phyloP scores from a whole-genome alignment of 2,113 vertebrate genomes.

The Hoplias malabaricus region DNA sequence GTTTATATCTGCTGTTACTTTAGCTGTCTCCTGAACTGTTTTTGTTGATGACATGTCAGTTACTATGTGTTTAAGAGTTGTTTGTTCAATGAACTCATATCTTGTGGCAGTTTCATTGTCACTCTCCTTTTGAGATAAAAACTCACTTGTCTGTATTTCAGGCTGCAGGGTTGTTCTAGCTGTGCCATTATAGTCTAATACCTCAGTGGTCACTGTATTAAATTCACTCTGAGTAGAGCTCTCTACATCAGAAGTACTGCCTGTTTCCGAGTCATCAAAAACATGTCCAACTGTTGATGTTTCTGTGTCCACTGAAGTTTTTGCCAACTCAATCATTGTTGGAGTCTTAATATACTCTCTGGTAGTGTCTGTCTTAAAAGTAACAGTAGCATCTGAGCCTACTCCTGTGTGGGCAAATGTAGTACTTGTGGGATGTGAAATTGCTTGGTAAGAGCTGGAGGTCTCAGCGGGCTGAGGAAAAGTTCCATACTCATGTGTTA shows the following conservation, averaged over 20 bases:
- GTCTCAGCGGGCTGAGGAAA: constrained; percentile 6
- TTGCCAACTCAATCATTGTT: not conserved
- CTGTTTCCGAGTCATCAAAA: not conserved
- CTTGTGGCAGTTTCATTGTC: not conserved
- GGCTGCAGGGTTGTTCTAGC: not conserved
- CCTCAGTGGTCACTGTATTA: not conserved
- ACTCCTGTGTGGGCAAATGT: not conserved
- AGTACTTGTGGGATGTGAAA: not conserved
- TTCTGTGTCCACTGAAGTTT: not conserved
- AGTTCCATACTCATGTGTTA: not conserved
- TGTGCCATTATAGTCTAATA: constrained; percentile 5
- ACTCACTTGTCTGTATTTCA: constrained; percentile 40
- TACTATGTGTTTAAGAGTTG: not conserved
- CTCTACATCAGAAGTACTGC: not conserved
- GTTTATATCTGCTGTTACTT: not conserved
- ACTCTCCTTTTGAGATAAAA: constrained; percentile 15
- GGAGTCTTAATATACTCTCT: constrained; percentile 25
- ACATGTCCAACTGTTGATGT: not conserved
- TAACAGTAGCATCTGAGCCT: constrained; percentile 23
- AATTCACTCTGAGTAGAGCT: not conserved
- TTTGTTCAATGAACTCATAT: too few relatives aligned
- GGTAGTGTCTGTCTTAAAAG: constrained; percentile 10
- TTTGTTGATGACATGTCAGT: not conserved
- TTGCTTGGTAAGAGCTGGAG: not conserved
- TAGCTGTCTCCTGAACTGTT: not conserved